phyloP scores from a whole-genome alignment of 1,140 invertebrate genomes.

The Potamilus streckersoni region DNA sequence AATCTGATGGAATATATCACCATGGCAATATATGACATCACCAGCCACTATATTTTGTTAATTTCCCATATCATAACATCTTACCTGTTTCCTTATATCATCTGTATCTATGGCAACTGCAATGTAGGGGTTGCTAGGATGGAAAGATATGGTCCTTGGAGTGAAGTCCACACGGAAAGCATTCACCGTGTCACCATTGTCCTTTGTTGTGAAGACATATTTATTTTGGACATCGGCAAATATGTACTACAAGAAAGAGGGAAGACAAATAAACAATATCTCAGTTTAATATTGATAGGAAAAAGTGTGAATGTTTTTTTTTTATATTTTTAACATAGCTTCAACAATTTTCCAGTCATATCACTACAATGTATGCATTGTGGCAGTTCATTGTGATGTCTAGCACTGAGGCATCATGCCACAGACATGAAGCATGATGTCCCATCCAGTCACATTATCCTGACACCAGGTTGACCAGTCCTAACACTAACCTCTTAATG shows the following conservation, averaged over 20 bases:
- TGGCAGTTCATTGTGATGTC: too few species aligned
- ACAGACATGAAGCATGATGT: background rate
- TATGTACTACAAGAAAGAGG: slow-evolving; percentile 78
- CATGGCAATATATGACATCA: too few species aligned
- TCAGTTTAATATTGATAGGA: background rate
- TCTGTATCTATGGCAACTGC: slow-evolving; percentile 80
- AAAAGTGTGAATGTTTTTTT: background rate
- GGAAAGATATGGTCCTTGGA: slow-evolving; percentile 82
- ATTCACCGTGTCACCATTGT: slow-evolving; percentile 79
- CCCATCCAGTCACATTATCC: background rate
- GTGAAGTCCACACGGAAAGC: slow-evolving; percentile 75
- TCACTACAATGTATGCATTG: too few species aligned
- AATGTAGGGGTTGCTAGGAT: slow-evolving; percentile 75
- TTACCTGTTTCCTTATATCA: slow-evolving; percentile 77
- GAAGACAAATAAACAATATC: background rate
- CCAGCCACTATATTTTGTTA: too few species aligned
- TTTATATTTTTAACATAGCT: too few species aligned
- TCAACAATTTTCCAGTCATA: too few species aligned
- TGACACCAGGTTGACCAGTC: background rate
- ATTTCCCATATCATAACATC: slow-evolving; percentile 10
- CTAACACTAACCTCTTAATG: background rate
- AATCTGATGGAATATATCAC: too few species aligned
- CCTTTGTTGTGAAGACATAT: slow-evolving; percentile 80
- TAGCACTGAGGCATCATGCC: too few species aligned
- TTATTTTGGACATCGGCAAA: slow-evolving; percentile 85